Evolutionary conservation across 2,888 invertebrate genomes (phyloP).

Genomic region (Drosophila infuscata): DNA sequence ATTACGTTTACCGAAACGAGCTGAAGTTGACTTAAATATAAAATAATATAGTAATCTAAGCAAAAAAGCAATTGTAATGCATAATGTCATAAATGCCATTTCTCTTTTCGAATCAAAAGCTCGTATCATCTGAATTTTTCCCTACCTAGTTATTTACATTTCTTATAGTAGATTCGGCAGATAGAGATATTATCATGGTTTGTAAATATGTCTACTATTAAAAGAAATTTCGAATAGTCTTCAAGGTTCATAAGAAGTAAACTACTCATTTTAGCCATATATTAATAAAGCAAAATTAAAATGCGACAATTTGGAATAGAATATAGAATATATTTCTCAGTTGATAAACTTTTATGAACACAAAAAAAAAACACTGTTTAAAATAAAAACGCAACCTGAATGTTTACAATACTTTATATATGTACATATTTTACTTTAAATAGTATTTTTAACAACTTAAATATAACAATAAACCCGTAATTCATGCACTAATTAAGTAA

Average conservation of each 20-base stretch:
- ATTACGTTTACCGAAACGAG: too few relatives aligned
- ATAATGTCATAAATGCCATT: neutral
- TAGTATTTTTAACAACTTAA: constrained; percentile 14
- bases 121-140: too few relatives aligned
- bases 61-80: neutral
- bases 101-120: neutral
- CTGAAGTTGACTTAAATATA: neutral
- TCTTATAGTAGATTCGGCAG: too few relatives aligned
- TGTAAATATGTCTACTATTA: too few relatives aligned
- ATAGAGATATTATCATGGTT: too few relatives aligned
- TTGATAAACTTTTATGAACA: neutral
- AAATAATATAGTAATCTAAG: neutral
- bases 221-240: too few relatives aligned
- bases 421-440: neutral
- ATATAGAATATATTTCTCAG: neutral
- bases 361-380: neutral
- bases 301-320: neutral
- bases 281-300: too few relatives aligned
- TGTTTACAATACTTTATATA: neutral
- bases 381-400: neutral
- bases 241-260: too few relatives aligned
- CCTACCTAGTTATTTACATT: too few relatives aligned
- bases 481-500: neutral
- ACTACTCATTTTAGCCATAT: too few relatives aligned
- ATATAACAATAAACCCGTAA: neutral